Conservation (phyloP, 2,113 vertebrate species). For the Equus quagga region DNA sequence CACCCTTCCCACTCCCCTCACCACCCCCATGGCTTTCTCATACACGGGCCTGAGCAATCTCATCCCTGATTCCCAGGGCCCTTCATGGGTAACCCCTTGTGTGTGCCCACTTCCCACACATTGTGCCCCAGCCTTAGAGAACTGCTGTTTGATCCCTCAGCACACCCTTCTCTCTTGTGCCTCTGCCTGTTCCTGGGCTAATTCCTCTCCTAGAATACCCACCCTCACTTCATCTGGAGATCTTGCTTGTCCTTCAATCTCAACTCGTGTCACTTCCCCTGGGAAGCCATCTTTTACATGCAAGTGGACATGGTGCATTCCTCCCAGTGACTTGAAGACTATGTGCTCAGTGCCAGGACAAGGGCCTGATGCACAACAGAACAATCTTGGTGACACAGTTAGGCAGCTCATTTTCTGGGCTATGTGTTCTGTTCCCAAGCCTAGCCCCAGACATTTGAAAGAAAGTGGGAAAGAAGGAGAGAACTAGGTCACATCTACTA, state of each 20-base stretch:
- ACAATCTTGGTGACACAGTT: neutral
- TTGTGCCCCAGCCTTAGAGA: neutral
- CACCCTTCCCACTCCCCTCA: neutral
- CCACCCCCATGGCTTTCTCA: neutral
- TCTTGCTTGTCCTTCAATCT: neutral
- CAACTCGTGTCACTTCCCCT: neutral
- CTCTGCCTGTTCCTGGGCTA: neutral
- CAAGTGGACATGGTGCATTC: neutral
- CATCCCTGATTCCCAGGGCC: neutral
- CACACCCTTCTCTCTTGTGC: neutral
- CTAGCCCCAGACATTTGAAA: neutral
- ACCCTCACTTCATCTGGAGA: neutral
- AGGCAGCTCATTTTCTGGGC: neutral
- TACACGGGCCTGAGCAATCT: neutral
- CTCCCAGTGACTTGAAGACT: neutral
- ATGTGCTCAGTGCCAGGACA: neutral
- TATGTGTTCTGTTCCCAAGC: neutral
- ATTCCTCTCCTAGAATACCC: neutral
- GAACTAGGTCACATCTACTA: neutral
- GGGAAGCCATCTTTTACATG: neutral
- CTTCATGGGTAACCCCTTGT: neutral
- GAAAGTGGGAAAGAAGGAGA: neutral
- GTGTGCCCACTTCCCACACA: neutral
- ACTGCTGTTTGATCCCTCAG: neutral
- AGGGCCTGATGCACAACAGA: neutral